phyloP scores from a whole-genome alignment of 2,888 invertebrate genomes.

The Drosophila testacea region DNA sequence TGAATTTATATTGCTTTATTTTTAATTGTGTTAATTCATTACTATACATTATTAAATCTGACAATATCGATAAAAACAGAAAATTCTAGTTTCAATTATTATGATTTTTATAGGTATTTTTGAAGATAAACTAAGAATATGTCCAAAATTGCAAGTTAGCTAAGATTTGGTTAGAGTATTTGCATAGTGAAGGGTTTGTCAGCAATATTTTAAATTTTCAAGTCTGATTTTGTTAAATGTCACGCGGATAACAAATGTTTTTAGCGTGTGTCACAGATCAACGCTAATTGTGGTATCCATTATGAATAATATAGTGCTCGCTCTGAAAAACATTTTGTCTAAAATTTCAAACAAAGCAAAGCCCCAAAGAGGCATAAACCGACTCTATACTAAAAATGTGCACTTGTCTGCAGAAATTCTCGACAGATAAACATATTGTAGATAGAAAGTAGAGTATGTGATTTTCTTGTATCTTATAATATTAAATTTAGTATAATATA shows the following conservation, averaged over 20 bases:
- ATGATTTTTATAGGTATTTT: too few relatives aligned
- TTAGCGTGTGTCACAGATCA: slow-evolving; percentile 27
- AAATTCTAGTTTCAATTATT: too few relatives aligned
- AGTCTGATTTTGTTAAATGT: slow-evolving; percentile 30
- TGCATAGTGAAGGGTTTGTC: background rate
- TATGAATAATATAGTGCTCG: slow-evolving; percentile 26
- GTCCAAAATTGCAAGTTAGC: too few relatives aligned
- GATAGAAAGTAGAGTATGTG: background rate
- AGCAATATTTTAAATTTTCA: background rate
- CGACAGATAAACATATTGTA: background rate
- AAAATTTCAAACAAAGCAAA: background rate
- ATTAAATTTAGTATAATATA: too few relatives aligned
- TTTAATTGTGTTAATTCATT: too few relatives aligned
- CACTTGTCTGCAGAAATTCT: background rate
- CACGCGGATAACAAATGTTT: slow-evolving; percentile 27
- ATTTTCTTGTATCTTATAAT: too few relatives aligned
- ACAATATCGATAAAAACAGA: too few relatives aligned
- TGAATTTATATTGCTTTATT: too few relatives aligned
- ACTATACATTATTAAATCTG: too few relatives aligned
- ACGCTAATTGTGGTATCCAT: slow-evolving; percentile 14
- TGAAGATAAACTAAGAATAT: too few relatives aligned
- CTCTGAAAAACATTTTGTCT: background rate
- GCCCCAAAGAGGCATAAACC: background rate
- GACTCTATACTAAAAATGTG: background rate
- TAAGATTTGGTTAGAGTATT: background rate